Percentiles rank a stretch among this genome's conserved stretches.
These are phyloP conservation scores for Martes martes DNA, from an alignment of 2,113 vertebrate genomes.

Conservation along the genomic window DNA sequence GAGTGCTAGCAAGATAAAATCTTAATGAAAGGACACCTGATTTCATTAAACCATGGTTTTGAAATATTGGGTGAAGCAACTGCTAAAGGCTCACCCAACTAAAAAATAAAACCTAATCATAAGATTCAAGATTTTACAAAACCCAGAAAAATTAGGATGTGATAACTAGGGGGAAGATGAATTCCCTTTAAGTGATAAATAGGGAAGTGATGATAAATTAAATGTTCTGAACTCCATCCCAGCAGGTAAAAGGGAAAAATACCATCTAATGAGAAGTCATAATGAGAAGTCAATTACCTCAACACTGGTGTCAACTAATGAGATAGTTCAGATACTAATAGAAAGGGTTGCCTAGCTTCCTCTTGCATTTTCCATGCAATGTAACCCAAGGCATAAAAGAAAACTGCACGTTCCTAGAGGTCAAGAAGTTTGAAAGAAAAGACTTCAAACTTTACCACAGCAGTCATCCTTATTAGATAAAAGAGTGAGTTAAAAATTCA, in stretches of 20 bases:
- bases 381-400: not conserved
- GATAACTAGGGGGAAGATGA: not conserved
- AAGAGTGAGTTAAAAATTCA: not conserved
- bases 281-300: constrained; percentile 53
- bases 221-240: not conserved
- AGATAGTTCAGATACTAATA: not conserved
- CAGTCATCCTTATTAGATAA: not conserved
- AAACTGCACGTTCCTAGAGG: not conserved
- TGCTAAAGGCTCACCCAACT: not conserved
- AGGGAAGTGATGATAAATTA: not conserved
- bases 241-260: constrained; percentile 34
- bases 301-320: not conserved
- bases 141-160: not conserved
- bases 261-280: constrained; percentile 30
- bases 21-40: constrained; percentile 1
- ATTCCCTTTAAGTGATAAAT: constrained; percentile 28
- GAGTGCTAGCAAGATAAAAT: constrained; percentile 15
- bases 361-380: not conserved
- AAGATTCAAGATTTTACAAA: constrained; percentile 52
- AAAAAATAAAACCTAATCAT: not conserved
- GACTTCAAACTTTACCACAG: not conserved
- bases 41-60: constrained; percentile 12
- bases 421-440: constrained; percentile 11
- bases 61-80: not conserved
- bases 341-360: not conserved